phyloP scores from a whole-genome alignment of 1,140 invertebrate genomes.

The Drosophila setifemur region DNA sequence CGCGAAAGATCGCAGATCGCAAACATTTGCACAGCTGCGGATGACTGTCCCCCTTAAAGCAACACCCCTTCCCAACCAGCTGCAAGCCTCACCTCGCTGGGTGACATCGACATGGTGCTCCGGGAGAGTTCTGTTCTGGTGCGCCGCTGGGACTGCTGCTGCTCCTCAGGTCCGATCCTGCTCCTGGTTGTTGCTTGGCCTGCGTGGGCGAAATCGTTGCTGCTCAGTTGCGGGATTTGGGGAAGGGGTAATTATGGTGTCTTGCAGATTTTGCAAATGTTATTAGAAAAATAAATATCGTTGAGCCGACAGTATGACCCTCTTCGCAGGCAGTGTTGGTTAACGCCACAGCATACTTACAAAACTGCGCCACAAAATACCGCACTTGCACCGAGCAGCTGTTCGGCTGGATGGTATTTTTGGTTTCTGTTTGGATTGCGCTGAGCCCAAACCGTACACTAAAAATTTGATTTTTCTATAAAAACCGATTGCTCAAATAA shows the following conservation, averaged over 20 bases:
- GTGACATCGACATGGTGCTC: slow-evolving; percentile 65
- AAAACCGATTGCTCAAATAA: not conserved
- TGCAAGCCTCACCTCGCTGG: slow-evolving; percentile 63
- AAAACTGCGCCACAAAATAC: slow-evolving; percentile 15
- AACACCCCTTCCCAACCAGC: not conserved
- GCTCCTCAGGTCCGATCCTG: not conserved
- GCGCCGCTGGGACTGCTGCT: slow-evolving; percentile 21
- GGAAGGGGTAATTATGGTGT: not conserved
- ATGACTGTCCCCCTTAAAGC: not conserved
- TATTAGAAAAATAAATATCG: slow-evolving; percentile 41
- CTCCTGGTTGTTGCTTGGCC: slow-evolving; percentile 2
- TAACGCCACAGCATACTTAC: not conserved
- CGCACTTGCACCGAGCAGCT: not conserved
- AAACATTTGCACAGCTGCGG: slow-evolving; percentile 68
- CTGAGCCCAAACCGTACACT: not conserved
- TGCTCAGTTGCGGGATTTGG: not conserved
- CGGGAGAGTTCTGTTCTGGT: slow-evolving; percentile 14
- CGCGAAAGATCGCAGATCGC: slow-evolving; percentile 7
- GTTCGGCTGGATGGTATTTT: not conserved
- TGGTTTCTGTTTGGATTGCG: not conserved
- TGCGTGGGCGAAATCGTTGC: slow-evolving; percentile 3
- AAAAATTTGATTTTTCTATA: not conserved
- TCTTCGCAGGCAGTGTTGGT: slow-evolving; percentile 7
- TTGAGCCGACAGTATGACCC: slow-evolving; percentile 29
- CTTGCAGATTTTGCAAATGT: slow-evolving; percentile 16